Percentiles rank a stretch among this genome's conserved stretches.
Evolutionary conservation across 1,140 invertebrate genomes (phyloP).

Genomic region (Cotesia glomerata): DNA sequence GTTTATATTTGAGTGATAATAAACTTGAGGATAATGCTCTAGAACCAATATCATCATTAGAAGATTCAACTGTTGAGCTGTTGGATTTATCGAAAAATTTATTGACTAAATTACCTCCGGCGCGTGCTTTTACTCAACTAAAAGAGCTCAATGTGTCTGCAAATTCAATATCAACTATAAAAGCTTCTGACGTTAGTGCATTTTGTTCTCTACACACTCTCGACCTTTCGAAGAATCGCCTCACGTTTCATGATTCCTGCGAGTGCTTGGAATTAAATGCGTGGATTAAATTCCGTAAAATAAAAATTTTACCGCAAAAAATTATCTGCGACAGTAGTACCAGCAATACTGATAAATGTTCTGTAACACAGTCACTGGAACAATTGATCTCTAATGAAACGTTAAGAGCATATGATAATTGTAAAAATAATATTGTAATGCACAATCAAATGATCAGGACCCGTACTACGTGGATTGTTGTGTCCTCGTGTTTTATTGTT

Average conservation of each 20-base stretch:
- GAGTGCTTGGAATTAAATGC: constrained; percentile 45
- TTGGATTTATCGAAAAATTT: constrained; percentile 45
- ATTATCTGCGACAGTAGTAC: constrained; percentile 36
- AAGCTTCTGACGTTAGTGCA: constrained; percentile 48
- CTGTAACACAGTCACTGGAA: constrained; percentile 3
- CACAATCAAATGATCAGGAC: constrained; percentile 43
- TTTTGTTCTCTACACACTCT: constrained; percentile 49
- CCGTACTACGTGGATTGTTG: constrained; percentile 50
- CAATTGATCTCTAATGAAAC: constrained; percentile 46
- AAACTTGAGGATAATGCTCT: constrained; percentile 43
- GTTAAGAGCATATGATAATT: constrained; percentile 36
- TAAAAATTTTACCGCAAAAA: constrained; percentile 37
- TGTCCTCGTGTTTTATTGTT: constrained; percentile 43
- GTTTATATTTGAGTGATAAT: constrained; percentile 46
- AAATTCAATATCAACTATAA: constrained; percentile 51
- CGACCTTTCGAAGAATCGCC: constrained; percentile 45
- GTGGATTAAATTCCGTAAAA: constrained; percentile 42
- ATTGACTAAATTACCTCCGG: constrained; percentile 42
- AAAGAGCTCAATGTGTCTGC: constrained; percentile 51
- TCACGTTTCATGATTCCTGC: constrained; percentile 44
- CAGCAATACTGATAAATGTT: not conserved
- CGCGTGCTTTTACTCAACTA: constrained; percentile 42
- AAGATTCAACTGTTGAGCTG: constrained; percentile 40
- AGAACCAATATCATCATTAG: constrained; percentile 1
- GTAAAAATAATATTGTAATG: constrained; percentile 37